Evolutionary conservation across 2,797 vertebrate species (phyloP).

Genomic region (Phylloscopus collybita): DNA sequence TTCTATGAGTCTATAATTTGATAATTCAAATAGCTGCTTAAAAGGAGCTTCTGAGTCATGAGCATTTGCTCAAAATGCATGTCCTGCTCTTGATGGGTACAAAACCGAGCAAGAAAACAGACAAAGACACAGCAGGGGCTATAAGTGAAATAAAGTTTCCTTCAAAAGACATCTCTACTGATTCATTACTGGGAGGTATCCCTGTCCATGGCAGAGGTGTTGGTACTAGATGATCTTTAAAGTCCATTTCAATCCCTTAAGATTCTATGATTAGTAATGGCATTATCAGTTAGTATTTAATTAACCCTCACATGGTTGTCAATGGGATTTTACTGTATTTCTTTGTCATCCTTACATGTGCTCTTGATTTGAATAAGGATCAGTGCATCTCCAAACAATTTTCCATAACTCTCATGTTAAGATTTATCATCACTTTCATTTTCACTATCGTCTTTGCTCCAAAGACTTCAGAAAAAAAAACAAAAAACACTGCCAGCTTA

Average conservation of each 20-base stretch:
- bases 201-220: neutral
- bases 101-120: neutral
- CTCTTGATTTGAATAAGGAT: neutral
- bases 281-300: neutral
- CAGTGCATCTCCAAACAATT: neutral
- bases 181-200: neutral
- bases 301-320: neutral
- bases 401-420: neutral
- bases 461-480: neutral
- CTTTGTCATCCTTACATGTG: neutral
- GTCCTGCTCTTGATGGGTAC: neutral
- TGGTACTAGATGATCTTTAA: neutral
- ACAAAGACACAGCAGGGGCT: neutral
- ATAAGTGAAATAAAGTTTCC: neutral
- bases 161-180: neutral
- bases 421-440: neutral
- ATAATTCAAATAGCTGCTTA: neutral
- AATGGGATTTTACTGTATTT: neutral
- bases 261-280: neutral
- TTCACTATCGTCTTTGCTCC: neutral
- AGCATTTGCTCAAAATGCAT: neutral
- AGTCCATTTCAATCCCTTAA: neutral
- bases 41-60: neutral
- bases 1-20: rapidly evolving
- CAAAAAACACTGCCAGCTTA: neutral